Percentiles rank a stretch among this genome's conserved stretches.
Conservation (phyloP, 1,140 invertebrate genomes). For the Calliphora vicina region DNA sequence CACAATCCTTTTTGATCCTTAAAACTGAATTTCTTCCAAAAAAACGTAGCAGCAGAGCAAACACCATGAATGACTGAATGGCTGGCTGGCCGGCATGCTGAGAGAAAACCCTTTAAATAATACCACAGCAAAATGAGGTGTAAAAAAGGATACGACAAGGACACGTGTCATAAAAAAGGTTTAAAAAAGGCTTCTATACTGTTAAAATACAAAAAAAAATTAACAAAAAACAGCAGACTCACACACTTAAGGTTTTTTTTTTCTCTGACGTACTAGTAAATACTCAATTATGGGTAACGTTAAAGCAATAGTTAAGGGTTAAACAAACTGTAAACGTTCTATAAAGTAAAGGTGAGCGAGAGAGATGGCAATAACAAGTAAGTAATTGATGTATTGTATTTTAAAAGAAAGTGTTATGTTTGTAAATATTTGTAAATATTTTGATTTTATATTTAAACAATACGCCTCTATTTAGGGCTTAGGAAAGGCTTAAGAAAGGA, state of each 20-base stretch:
- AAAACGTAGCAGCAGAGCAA: background rate
- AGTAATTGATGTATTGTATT: background rate
- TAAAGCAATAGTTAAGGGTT: background rate
- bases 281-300: background rate
- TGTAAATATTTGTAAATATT: slow-evolving; percentile 19
- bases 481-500: slow-evolving; percentile 10
- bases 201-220: background rate
- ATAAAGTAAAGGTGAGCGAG: background rate
- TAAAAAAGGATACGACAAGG: slow-evolving; percentile 19
- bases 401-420: background rate
- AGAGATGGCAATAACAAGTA: too few species aligned
- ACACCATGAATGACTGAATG: slow-evolving; percentile 14
- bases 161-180: slow-evolving; percentile 26
- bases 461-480: background rate
- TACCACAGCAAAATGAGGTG: slow-evolving; percentile 13
- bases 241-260: background rate
- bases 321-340: background rate
- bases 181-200: slow-evolving; percentile 9
- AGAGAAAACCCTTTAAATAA: background rate
- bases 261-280: background rate
- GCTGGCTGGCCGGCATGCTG: background rate
- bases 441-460: slow-evolving; percentile 24
- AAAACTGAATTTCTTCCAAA: slow-evolving; percentile 21
- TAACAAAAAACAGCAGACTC: background rate
- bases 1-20: background rate